Percentiles rank a stretch among this genome's conserved stretches.
phyloP scores from a whole-genome alignment of 2,797 vertebrate genomes.

The Labroides dimidiatus region DNA sequence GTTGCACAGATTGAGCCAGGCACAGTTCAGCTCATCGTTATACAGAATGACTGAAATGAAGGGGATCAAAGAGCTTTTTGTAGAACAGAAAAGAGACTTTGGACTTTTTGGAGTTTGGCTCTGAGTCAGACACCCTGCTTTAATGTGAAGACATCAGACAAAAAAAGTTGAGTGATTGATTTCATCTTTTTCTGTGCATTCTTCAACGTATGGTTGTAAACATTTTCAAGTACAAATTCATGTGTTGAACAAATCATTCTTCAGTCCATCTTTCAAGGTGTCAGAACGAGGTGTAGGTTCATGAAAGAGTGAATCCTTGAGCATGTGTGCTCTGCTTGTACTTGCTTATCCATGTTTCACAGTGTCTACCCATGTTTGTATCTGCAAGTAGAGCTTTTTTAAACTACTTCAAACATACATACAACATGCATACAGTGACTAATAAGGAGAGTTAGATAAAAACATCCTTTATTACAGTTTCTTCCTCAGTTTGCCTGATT shows the following conservation, averaged over 20 bases:
- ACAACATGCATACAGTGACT: too few species aligned
- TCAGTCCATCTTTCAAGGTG: slow-evolving; percentile 17
- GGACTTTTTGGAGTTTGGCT: background rate
- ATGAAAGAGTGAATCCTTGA: slow-evolving; percentile 12
- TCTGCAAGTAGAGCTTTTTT: background rate
- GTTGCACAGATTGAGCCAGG: too few species aligned
- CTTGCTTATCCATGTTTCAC: slow-evolving; percentile 1
- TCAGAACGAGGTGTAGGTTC: background rate
- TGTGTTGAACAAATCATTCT: slow-evolving; percentile 4
- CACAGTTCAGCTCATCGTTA: background rate
- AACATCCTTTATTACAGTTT: background rate
- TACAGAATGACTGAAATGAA: slow-evolving; percentile 8
- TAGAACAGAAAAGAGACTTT: background rate
- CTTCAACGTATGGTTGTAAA: background rate
- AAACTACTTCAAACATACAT: background rate
- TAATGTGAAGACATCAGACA: background rate
- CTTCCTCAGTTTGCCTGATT: too few species aligned
- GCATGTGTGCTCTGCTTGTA: background rate
- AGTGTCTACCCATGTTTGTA: background rate
- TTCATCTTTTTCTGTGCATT: background rate
- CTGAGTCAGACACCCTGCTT: background rate
- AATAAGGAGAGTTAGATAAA: background rate
- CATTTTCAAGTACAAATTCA: background rate
- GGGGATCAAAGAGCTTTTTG: background rate
- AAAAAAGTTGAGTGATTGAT: background rate